These are phyloP conservation scores for Gymnocephalus cernua DNA, from an alignment of 2,113 vertebrate species.

Conservation along the genomic window DNA sequence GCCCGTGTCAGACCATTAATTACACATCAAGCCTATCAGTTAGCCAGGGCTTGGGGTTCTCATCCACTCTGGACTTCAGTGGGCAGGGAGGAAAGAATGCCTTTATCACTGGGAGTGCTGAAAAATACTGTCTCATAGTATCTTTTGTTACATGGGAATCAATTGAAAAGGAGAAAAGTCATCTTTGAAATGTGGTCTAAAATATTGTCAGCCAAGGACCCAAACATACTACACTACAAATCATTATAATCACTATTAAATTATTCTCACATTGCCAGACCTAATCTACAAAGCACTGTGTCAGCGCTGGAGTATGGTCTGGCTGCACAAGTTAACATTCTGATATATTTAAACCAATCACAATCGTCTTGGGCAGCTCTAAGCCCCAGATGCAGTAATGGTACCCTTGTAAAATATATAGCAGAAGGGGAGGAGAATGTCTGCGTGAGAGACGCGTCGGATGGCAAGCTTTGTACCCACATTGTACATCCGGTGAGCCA, in stretches of 20 bases:
- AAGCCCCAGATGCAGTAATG: no score
- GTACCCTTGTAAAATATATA: no score
- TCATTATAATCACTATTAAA: background rate
- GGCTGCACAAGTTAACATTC: no score
- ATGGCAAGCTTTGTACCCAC: no score
- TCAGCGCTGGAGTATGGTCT: no score
- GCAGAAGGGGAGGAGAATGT: no score
- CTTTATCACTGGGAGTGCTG: background rate
- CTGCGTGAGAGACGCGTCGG: no score
- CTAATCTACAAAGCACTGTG: no score
- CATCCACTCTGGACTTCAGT: constrained; percentile 43
- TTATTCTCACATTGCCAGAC: no score
- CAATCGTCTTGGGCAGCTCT: no score
- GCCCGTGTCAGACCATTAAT: constrained; percentile 81
- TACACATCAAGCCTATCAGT: constrained; percentile 78
- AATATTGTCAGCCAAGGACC: background rate
- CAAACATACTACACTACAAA: background rate
- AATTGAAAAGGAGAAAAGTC: background rate
- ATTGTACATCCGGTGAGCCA: no score
- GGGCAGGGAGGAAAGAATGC: constrained; percentile 18
- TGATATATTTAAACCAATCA: no score
- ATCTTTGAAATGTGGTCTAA: background rate
- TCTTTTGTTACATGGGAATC: background rate
- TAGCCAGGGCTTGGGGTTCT: constrained; percentile 57
- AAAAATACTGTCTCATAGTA: background rate